Evolutionary conservation across 2,888 invertebrate species (phyloP).

Genomic region (Arrhopalites spinosus): DNA sequence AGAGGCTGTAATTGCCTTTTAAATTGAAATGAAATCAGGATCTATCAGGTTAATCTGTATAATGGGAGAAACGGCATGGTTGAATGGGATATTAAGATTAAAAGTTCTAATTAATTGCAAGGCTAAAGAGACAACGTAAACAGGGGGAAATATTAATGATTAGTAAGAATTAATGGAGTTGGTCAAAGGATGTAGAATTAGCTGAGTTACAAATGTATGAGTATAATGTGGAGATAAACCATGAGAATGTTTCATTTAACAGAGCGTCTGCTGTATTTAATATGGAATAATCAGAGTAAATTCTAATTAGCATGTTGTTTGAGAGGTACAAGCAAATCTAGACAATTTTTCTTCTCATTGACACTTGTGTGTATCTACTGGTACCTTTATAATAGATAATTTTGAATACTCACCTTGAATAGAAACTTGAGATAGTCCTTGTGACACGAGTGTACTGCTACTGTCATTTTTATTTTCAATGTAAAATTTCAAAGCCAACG

Average conservation of each 20-base stretch:
- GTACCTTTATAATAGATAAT: no score
- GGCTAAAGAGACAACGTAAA: neutral
- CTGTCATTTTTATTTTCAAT: slow-evolving; percentile 22
- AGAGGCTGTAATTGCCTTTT: neutral
- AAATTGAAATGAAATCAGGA: slow-evolving; percentile 1
- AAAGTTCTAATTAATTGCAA: slow-evolving; percentile 8
- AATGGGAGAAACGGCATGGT: neutral
- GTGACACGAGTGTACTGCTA: slow-evolving; percentile 25
- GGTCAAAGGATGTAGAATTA: no score
- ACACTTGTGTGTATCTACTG: no score
- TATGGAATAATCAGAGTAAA: slow-evolving; percentile 8
- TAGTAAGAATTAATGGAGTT: no score
- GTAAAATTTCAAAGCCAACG: slow-evolving; percentile 28
- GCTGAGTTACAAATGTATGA: no score
- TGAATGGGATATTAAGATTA: neutral
- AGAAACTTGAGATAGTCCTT: slow-evolving; percentile 26
- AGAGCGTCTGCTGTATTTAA: neutral
- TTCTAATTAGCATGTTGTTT: slow-evolving; percentile 9
- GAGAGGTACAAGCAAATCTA: neutral
- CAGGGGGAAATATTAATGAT: no score
- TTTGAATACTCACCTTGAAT: slow-evolving; percentile 27
- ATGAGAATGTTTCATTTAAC: neutral
- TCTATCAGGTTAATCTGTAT: neutral
- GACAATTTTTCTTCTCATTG: no score
- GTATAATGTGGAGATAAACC: neutral